phyloP scores from a whole-genome alignment of 2,888 invertebrate species.

The Galeopsomyia nigrocyanea region DNA sequence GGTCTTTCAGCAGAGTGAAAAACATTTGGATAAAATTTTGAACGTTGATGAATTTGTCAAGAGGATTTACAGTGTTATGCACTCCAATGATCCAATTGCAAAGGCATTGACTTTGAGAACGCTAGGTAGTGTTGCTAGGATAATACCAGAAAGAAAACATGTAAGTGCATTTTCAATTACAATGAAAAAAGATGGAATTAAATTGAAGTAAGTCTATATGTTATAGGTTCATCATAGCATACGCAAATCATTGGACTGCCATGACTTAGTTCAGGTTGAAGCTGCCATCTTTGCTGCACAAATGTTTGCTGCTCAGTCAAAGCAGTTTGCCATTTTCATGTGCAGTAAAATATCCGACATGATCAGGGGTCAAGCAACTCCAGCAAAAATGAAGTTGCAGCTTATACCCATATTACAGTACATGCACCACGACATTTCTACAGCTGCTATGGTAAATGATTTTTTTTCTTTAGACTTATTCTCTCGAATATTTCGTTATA shows the following conservation, averaged over 20 bases:
- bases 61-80: constrained; percentile 92
- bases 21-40: constrained; percentile 94
- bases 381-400: constrained; percentile 91
- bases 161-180: constrained; percentile 47
- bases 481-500: too few species aligned
- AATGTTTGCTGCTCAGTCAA: constrained; percentile 94
- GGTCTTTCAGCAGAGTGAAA: constrained; percentile 95
- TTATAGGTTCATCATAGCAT: constrained; percentile 90
- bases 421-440: constrained; percentile 89
- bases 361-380: constrained; percentile 93
- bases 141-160: constrained; percentile 93
- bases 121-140: constrained; percentile 91
- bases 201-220: not conserved
- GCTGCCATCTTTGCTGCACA: constrained; percentile 96
- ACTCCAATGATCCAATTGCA: constrained; percentile 97
- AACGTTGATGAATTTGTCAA: constrained; percentile 95
- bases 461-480: too few species aligned
- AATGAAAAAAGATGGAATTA: constrained; percentile 6
- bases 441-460: constrained; percentile 72
- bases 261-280: constrained; percentile 95
- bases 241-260: constrained; percentile 90
- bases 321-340: constrained; percentile 95
- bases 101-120: constrained; percentile 91
- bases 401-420: constrained; percentile 92
- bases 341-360: constrained; percentile 95